phyloP scores from a whole-genome alignment of 2,113 vertebrate species.

The Siphamia tubifer region DNA sequence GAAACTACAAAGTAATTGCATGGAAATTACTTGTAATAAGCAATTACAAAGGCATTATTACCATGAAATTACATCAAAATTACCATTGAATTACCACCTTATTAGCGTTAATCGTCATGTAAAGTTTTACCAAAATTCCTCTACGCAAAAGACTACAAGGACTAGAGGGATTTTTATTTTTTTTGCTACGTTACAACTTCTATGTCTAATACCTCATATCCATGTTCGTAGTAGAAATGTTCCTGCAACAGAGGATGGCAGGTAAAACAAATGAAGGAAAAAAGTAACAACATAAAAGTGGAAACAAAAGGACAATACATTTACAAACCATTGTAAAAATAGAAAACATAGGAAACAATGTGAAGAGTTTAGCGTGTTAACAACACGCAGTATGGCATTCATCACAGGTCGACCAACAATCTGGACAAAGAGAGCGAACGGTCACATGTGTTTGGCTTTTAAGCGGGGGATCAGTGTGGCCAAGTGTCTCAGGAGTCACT shows the following conservation, averaged over 20 bases:
- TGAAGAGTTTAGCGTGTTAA: slow-evolving; percentile 11
- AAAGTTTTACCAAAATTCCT: no score
- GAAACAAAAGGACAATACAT: not conserved
- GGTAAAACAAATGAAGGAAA: not conserved
- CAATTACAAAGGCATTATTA: no score
- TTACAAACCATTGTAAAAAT: slow-evolving; percentile 9
- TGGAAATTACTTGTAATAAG: no score
- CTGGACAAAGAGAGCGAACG: slow-evolving; percentile 15
- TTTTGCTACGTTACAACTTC: not conserved
- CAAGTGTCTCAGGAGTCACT: slow-evolving; percentile 43
- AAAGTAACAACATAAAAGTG: not conserved
- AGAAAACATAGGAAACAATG: not conserved
- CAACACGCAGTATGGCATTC: slow-evolving; percentile 53
- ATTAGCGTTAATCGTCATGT: no score
- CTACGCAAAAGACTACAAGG: not conserved
- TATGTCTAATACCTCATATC: slow-evolving; percentile 35
- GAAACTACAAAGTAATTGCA: no score
- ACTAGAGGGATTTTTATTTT: not conserved
- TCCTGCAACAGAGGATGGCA: slow-evolving; percentile 10
- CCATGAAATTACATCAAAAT: no score
- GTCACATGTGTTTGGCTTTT: slow-evolving; percentile 69
- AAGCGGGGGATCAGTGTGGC: slow-evolving; percentile 26
- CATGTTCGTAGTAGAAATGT: slow-evolving; percentile 7
- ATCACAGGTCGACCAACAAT: slow-evolving; percentile 52
- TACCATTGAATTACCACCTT: no score